Evolutionary conservation across 2,888 invertebrate genomes (phyloP).

Genomic region (Parapristionchus giblindavisi): DNA sequence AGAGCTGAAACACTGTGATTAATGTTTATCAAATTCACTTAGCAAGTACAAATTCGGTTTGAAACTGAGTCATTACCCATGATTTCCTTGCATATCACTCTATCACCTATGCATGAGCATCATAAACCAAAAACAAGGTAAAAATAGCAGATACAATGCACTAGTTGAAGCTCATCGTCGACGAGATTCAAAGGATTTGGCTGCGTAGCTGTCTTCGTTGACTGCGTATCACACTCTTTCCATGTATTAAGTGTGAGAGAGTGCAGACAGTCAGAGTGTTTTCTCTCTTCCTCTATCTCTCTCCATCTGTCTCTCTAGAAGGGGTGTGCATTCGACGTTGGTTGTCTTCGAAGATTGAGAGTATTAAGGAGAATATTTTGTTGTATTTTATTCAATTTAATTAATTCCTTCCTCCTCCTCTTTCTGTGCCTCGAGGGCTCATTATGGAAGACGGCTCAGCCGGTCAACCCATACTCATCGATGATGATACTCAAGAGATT

Average conservation of each 20-base stretch:
- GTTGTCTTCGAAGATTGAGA: constrained; percentile 2
- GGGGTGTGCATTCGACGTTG: too few relatives aligned
- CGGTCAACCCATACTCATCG: constrained; percentile 2
- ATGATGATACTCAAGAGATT: neutral
- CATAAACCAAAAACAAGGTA: too few relatives aligned
- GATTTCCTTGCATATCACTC: too few relatives aligned
- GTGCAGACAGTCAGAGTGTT: neutral
- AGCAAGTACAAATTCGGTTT: too few relatives aligned
- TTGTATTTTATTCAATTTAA: neutral
- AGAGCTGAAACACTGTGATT: too few relatives aligned
- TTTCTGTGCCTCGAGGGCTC: too few relatives aligned
- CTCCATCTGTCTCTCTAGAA: constrained; percentile 9
- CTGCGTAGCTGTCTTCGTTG: neutral
- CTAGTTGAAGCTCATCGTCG: neutral
- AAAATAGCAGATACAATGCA: too few relatives aligned
- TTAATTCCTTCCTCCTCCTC: neutral
- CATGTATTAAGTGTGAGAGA: neutral
- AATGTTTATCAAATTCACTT: too few relatives aligned
- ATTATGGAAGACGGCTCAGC: constrained; percentile 14
- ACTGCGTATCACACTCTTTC: constrained; percentile 17
- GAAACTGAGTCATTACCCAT: too few relatives aligned
- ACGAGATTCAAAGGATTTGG: neutral
- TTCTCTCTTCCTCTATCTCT: neutral
- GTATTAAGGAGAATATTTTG: constrained; percentile 29
- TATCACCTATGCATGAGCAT: too few relatives aligned